Evolutionary conservation across 2,797 vertebrate species (phyloP), one percentile per base, ranked within the genome.

Genomic region (Vultur gryphus): DNA sequence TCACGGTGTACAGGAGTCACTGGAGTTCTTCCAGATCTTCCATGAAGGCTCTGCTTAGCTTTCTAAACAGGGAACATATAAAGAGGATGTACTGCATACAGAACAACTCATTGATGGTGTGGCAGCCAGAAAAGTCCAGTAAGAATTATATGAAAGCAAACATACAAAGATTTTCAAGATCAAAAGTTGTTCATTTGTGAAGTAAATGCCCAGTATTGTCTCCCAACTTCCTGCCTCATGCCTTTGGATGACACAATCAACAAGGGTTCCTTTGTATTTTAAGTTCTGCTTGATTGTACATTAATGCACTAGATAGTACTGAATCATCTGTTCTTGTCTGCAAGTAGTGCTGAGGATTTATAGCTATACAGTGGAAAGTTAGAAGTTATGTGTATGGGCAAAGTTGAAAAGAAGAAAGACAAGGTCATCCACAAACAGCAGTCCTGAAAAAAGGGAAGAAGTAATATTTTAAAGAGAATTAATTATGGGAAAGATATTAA

Each of bases 171-270:
- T 90, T 67, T 73, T 71, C 31, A 61, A 88, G 67, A 97, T 97
- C 84, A 95, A 62, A 96, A 96, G 95, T 84, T 75, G 64, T 48
- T 89, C 88, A 67, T 87, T 85, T 78, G 89, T 35, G 84, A 88
- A 96, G 84, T 80, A 93, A 96, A 93, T 95, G 89, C 71, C 86
- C 61, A 46, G 49, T 35, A 87, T 77, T 96, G 92, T 94, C 41
- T 69, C 69, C 64, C 76, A 35, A 52, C 80, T 97, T 97, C 95
- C 96, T 96, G 95, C 84, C 85, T 94, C 69, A 43, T 89, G 79
- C 91, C 88, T 96, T 57, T 33, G 61, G 79, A 73, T 71, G 75
- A 75, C 88, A 97, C 72, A 93, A 89, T 37, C 79, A 95, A 97
- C 96, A 97, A 96, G 84, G 92, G 87, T 43, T 72, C 75, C 87